Base-by-base conservation (phyloP, 2,797 vertebrate species). In the Pangasius krempfi region DNA sequence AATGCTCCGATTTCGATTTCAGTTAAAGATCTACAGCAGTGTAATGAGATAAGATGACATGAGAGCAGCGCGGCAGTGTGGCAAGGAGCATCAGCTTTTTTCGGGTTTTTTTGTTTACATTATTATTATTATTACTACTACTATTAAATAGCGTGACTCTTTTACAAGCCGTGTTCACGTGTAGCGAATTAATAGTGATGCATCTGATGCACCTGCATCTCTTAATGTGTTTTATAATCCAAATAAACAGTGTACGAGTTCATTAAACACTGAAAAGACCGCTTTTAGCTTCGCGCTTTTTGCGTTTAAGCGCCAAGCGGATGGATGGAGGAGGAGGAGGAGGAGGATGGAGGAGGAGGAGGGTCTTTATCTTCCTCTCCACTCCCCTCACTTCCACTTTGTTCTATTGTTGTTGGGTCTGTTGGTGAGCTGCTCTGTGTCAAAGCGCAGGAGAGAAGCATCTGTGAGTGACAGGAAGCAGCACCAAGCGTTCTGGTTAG, bases 331-430 rank as follows among this genome's bases (percentile, higher is more conserved):
- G 88, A 76, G 90, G 85, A 68, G 84, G 79, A 73, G 82, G 85
- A 79, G 78, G 60, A 88, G 87, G 80, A 86, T 87, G 58, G 91
- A 88, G 89, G 84, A 89, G 89, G 86, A 88, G 87, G 90, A 89
- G 89, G 73, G 88, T 89, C 90, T 89, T 91, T 90, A 88, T 84
- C 89, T 81, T 91, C 86, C 89, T 87, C 91, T 52, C 89, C 92
- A 88, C 88, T 91, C 89, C 90, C 91, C 89, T 86, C 92, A 89
- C 89, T 90, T 90, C 88, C 91, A 93, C 93, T 93, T 94, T 94
- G 93, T 94, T 95, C 93, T 95, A 93, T 95, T 95, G 95, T 95
- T 92, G 93, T 93, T 94, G 93, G 86, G 92, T 93, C 93, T 92
- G 92, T 94, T 90, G 86, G 84, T 90, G 60, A 87, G 90, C 88